Base-by-base conservation (phyloP, 2,888 invertebrate genomes). In the Drosophila affinis region DNA sequence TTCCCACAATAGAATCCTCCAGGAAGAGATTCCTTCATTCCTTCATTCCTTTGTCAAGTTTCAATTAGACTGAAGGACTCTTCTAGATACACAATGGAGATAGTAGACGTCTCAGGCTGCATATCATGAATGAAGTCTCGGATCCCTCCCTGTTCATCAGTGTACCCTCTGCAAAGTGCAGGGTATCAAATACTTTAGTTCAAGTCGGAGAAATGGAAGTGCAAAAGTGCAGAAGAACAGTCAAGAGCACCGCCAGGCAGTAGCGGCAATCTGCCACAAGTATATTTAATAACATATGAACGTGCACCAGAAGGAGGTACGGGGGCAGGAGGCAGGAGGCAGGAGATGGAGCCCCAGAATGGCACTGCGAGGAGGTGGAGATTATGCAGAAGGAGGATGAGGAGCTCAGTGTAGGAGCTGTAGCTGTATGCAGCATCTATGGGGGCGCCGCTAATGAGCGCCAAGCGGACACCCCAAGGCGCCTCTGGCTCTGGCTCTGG, bases 371-470 rank as follows among this genome's bases (percentile, higher is more conserved):
- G 54, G 27, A 32, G 51, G 47, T 9, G 48, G 18, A 49, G 34
- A 34, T 34, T 34, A 4, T 12, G 34, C 34, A 12, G 34, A 10
- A 4, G 34, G 12, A 12, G 34, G 9, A 44, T 2, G 12, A 18
- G 32, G 10, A 51, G 24, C 17, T 29, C 24, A 57, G 17, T 48
- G 63, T 51, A 44, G 17, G 49, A 29, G 6, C 51, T 29, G 57
- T 5, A 5, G 24, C 24, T 24, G 24, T 24, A 24, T 24, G 24
- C 51, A 58, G 75, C 75, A 64, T 79, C 76, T 82, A 63, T 67
- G 87, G 87, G 81, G 81, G 87, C 87, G 87, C 84, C 74, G 62
- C 87, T 82, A 82, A 82, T 82, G 81, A 87, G 81, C 72, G 62
- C 17, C 62, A 67, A 59, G 57, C 61, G 45, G 63, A 61, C 62